phyloP scores from a whole-genome alignment of 2,888 invertebrate genomes.

The Troilus luridus region DNA sequence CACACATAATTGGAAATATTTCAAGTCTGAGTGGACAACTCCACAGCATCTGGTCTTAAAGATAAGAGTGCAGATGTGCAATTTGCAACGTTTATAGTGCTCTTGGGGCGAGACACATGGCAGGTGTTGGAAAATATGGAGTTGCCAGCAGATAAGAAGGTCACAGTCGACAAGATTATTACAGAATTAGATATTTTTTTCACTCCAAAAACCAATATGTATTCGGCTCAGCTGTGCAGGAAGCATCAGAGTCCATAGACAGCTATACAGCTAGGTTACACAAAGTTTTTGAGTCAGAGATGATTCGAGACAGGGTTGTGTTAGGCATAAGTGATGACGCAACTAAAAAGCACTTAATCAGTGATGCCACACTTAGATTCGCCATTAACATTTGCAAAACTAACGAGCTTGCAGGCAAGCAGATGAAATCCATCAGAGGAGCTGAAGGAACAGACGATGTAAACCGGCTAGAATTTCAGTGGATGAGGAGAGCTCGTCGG shows the following conservation, averaged over 20 bases:
- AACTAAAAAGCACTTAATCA: slow-evolving; percentile 36
- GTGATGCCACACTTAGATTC: slow-evolving; percentile 22
- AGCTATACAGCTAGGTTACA: neutral
- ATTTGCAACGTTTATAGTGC: too few species aligned
- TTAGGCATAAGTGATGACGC: slow-evolving; percentile 41
- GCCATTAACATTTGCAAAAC: neutral
- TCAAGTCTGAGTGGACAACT: too few species aligned
- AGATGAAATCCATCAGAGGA: slow-evolving; percentile 22
- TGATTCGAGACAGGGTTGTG: slow-evolving; percentile 48
- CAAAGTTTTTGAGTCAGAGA: slow-evolving; percentile 14
- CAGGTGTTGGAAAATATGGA: slow-evolving; percentile 53
- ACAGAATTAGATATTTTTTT: slow-evolving; percentile 43
- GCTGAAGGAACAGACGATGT: neutral
- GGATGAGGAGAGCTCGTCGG: neutral
- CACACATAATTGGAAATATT: too few species aligned
- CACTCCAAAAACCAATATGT: slow-evolving; percentile 40
- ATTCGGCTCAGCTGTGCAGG: too few species aligned
- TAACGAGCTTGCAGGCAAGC: slow-evolving; percentile 46
- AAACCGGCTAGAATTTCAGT: neutral
- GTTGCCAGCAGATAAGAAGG: slow-evolving; percentile 6
- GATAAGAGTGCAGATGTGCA: too few species aligned
- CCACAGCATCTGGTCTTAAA: too few species aligned
- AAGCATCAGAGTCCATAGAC: slow-evolving; percentile 39
- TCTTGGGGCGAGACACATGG: neutral
- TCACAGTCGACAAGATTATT: slow-evolving; percentile 37